Percentiles rank a stretch among this genome's conserved stretches.
phyloP scores from a whole-genome alignment of 2,888 invertebrate genomes.

The Hirtodrosophila confusa region DNA sequence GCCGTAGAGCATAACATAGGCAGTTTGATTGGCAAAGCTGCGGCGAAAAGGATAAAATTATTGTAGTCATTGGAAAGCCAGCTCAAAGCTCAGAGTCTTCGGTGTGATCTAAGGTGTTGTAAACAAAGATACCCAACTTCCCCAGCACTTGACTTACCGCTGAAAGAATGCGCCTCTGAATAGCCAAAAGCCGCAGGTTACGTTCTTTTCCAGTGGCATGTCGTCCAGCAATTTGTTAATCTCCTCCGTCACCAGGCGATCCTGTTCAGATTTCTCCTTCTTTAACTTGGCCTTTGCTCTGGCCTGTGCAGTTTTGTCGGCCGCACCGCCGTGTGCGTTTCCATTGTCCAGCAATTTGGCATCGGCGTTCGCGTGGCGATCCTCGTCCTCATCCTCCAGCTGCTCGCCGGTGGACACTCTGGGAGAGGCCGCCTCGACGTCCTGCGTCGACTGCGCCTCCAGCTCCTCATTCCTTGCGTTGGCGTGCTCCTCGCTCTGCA shows the following conservation, averaged over 20 bases:
- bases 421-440: constrained; percentile 25
- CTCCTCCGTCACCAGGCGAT: constrained; percentile 81
- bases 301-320: constrained; percentile 23
- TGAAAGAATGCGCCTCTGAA: constrained; percentile 86
- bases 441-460: constrained; percentile 26
- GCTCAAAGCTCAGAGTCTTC: no score
- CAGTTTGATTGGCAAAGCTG: constrained; percentile 84
- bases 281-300: constrained; percentile 54
- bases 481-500: constrained; percentile 53
- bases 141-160: constrained; percentile 83
- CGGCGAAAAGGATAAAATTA: constrained; percentile 76
- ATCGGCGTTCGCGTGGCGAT: constrained; percentile 49
- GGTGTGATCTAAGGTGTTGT: no score
- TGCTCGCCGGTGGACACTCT: constrained; percentile 8
- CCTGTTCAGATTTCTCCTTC: constrained; percentile 74
- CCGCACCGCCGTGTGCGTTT: constrained; percentile 25
- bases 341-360: constrained; percentile 74
- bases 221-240: constrained; percentile 85
- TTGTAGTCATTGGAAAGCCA: no score
- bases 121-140: no score
- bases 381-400: constrained; percentile 44
- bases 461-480: constrained; percentile 9
- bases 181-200: constrained; percentile 88
- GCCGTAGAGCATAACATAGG: constrained; percentile 87
- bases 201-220: constrained; percentile 86